Conservation (phyloP, 2,797 vertebrate genomes). For the Danio aesculapii region DNA sequence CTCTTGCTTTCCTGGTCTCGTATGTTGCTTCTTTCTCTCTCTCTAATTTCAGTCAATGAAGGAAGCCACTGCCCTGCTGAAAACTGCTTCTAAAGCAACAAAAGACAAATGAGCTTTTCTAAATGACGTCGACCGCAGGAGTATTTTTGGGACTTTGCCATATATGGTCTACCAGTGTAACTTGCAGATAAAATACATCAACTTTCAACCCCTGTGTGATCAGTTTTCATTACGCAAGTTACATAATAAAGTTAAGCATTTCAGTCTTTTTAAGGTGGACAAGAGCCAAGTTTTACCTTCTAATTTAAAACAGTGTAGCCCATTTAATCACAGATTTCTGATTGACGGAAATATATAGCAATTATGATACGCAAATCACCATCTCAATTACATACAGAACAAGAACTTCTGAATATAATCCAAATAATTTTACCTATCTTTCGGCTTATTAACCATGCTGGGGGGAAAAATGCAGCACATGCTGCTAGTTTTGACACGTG, state of each 20-base stretch:
- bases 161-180: slow-evolving; percentile 72
- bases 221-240: slow-evolving; percentile 2
- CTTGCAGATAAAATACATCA: slow-evolving; percentile 62
- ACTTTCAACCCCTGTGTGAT: slow-evolving; percentile 49
- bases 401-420: background rate
- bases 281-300: background rate
- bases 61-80: background rate
- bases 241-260: slow-evolving; percentile 4
- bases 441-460: too few relatives aligned
- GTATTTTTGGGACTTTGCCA: slow-evolving; percentile 67
- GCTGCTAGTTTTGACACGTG: too few relatives aligned
- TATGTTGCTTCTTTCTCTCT: slow-evolving; percentile 18
- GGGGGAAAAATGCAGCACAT: too few relatives aligned
- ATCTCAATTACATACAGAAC: slow-evolving; percentile 3
- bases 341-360: background rate
- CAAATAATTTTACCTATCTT: too few relatives aligned
- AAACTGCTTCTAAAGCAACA: slow-evolving; percentile 36
- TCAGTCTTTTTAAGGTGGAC: slow-evolving; percentile 6
- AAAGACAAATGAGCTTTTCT: slow-evolving; percentile 62
- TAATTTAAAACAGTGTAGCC: background rate
- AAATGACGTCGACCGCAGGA: slow-evolving; percentile 61
- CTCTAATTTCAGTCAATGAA: slow-evolving; percentile 16
- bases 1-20: slow-evolving; percentile 26
- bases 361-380: background rate
- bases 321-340: background rate